Conservation (phyloP, 2,888 invertebrate genomes). For the Chrysotoxum bicinctum region DNA sequence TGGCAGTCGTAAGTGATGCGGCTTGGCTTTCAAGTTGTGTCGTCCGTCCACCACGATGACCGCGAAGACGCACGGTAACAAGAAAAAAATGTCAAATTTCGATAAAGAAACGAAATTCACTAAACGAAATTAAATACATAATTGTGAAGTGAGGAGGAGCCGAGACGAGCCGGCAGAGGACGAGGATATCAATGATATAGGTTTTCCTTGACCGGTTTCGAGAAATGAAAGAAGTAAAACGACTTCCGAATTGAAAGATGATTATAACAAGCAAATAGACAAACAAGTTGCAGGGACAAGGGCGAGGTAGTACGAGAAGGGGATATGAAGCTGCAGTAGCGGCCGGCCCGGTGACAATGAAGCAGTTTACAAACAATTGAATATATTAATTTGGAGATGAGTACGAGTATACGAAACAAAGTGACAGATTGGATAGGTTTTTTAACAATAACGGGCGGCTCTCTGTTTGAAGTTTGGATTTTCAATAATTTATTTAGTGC, state of each 20-base stretch:
- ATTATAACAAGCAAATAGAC: constrained; percentile 32
- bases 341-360: constrained; percentile 30
- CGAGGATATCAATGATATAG: too few relatives aligned
- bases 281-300: constrained; percentile 8
- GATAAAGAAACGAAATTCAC: constrained; percentile 70
- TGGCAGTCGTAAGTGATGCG: constrained; percentile 69
- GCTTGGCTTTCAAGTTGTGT: constrained; percentile 55
- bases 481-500: neutral
- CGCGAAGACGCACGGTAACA: constrained; percentile 4
- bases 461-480: neutral
- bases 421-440: constrained; percentile 22
- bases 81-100: constrained; percentile 69
- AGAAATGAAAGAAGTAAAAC: constrained; percentile 25
- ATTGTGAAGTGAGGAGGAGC: constrained; percentile 47
- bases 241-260: constrained; percentile 65
- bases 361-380: constrained; percentile 56
- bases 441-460: neutral
- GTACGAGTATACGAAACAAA: neutral
- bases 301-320: neutral
- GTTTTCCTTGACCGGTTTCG: constrained; percentile 54
- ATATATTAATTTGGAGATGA: constrained; percentile 51
- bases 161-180: neutral
- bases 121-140: constrained; percentile 70
- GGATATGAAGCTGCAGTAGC: neutral
- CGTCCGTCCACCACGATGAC: neutral